Conservation (phyloP, 2,113 vertebrate species). For the Furnarius figulus region DNA sequence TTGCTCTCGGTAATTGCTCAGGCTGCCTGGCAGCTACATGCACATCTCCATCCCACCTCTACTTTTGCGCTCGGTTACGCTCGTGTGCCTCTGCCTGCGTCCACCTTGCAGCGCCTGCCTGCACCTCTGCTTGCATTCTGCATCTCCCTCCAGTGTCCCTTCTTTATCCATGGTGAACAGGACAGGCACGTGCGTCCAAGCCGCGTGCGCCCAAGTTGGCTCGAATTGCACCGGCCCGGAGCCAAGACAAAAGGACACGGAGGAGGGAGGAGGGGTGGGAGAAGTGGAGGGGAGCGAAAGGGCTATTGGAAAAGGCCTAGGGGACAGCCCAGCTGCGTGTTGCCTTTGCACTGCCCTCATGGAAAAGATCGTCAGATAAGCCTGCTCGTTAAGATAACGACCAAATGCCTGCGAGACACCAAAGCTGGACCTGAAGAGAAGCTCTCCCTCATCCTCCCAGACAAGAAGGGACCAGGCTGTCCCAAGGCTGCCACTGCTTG, state of each 20-base stretch:
- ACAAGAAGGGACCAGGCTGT: background rate
- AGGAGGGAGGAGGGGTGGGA: background rate
- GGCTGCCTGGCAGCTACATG: background rate
- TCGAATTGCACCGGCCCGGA: background rate
- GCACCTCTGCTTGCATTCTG: background rate
- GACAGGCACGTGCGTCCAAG: background rate
- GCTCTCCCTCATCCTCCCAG: background rate
- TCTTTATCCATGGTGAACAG: background rate
- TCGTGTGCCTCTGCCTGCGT: accelerated
- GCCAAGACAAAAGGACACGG: background rate
- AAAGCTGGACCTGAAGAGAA: background rate
- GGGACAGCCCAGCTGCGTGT: background rate
- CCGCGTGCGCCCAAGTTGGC: accelerated
- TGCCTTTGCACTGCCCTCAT: background rate
- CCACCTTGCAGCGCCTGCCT: background rate
- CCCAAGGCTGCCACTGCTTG: background rate
- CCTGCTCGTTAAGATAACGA: background rate
- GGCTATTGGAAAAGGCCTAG: background rate
- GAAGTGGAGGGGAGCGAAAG: background rate
- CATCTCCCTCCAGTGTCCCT: background rate
- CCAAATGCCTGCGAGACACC: background rate
- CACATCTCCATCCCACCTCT: background rate
- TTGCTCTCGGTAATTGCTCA: background rate
- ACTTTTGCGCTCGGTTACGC: background rate
- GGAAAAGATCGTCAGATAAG: slow-evolving; percentile 30